Evolutionary conservation across 2,888 invertebrate species (phyloP).

Genomic region (Polymixis lichenea): DNA sequence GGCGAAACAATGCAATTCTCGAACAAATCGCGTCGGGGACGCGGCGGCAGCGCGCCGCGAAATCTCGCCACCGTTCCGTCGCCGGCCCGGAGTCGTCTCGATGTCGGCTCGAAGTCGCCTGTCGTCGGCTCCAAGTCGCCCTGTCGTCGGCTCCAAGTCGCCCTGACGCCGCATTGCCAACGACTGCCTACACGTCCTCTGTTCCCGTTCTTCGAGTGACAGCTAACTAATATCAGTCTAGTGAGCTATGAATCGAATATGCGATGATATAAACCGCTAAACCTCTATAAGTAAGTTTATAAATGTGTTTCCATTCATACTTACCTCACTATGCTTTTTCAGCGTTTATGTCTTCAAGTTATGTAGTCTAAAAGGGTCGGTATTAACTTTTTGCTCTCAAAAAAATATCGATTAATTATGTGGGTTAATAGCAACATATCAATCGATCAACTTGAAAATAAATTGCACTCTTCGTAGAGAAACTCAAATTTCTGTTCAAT

Average conservation of each 20-base stretch:
- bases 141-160: constrained; percentile 2
- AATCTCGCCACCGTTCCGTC: constrained; percentile 20
- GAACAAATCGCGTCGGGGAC: constrained; percentile 82
- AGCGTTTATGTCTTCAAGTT: background rate
- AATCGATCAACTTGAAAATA: constrained; percentile 2
- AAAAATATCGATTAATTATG: background rate
- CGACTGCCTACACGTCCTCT: constrained; percentile 47
- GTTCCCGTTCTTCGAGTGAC: constrained; percentile 60
- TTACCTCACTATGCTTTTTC: background rate
- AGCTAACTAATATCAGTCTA: constrained; percentile 65
- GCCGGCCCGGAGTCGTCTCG: constrained; percentile 32
- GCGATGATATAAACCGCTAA: constrained; percentile 44
- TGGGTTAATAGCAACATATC: background rate
- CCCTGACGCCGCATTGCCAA: background rate
- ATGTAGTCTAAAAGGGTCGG: background rate
- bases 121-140: constrained; percentile 2
- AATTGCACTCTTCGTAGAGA: background rate
- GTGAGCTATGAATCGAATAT: constrained; percentile 63
- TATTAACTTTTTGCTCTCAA: background rate
- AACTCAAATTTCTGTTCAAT: background rate
- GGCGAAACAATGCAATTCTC: constrained; percentile 86
- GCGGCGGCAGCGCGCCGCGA: constrained; percentile 50
- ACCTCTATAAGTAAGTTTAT: constrained; percentile 18
- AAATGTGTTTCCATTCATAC: constrained; percentile 22
- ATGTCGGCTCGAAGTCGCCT: constrained; percentile 8